Base-by-base conservation (phyloP, 2,888 invertebrate species). In the Ectemnius lituratus region DNA sequence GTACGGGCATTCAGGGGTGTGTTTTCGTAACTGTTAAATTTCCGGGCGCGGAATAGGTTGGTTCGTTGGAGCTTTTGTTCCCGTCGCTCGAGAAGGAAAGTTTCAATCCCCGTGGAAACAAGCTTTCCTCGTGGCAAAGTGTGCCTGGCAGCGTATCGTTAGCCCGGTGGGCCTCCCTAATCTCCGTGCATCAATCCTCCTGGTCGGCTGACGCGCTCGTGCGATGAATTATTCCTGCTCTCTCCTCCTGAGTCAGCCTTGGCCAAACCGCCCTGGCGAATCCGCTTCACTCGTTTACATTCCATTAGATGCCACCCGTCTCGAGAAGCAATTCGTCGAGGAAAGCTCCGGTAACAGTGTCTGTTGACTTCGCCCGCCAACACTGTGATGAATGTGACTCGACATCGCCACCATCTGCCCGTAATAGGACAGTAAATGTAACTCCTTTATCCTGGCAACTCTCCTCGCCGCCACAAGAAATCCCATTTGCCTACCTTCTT, bases 71-170 rank as follows among this genome's bases (percentile, higher is more conserved):
- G 52, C 68, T 58, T 74, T 80, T 72, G 75, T 74, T 73, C 59
- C 88, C 37, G 91, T 4, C 18, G 60, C 20, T 52, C 8, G 62
- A 57, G 47, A 65, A 64, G 52, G 62, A 73, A 70, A 75, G 72
- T 77, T 83, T 78, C 67, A 83, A 83, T 78, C 69, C 59, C 46
- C 62, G 62, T 58, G 65, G 72, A 76, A 78, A 80, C 71, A 73
- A 70, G 73, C 67, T 70, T 57, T 57, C 64, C 62, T 49, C 67
- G 61, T 67, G 56, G 73, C 62, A 56, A 69, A 73, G 62, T 46
- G 47, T 47, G 68, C 64, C 60, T 45, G 66, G 18, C 13, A 70
- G 66, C 70, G 62, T 62, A 71, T 74, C 45, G 57, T 61, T 46
- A 37, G 47, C 28, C 47, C 45, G 27, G n/a, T 52, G 16, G 52